Evolutionary conservation across 2,113 vertebrate genomes (phyloP), one percentile per base, ranked within the genome.

Genomic region (Lethenteron camtschaticum): DNA sequence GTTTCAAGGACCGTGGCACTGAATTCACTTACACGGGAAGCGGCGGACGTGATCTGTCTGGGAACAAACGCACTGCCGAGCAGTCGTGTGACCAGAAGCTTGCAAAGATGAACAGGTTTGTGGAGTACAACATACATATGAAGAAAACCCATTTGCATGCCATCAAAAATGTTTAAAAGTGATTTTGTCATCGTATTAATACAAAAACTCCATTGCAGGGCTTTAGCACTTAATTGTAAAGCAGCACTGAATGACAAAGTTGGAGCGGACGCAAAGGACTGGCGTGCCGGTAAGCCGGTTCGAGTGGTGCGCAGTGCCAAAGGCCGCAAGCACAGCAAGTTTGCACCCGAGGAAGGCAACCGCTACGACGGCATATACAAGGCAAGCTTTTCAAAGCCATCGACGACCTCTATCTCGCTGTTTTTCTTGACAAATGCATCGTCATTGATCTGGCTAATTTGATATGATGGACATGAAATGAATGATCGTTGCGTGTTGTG

Each of bases 31-130:
- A 99, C 72, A 99, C 94, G 0, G 94, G 94, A 8, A 97, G 90
- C 0, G 94, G 94, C 1, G 94, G 94, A 0, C 81, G 92, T 2
- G 94, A 99, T 75, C 85, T 99, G 2, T 96, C 90, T 0, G 94
- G 94, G 57, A 99, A 99, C 79, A 99, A 99, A 57, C 84, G 92
- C 56, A 99, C 94, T 1, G 94, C 94, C 0, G 92, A 95, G 58
- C 94, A 99, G 74, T 96, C 92, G 1, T 96, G 90, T 72, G 92
- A 99, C 69, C 94, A 99, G 75, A 99, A 96, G 69, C 88, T 99
- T 57, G 95, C 90, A 74, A 94, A 99, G 72, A 99, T 90, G 86
- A 99, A 99, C 82, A 83, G 91, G 92, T 96, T 3, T 1, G 80
- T 55, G 20, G 18, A 58, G 10, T 18, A 12, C n/a, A 70, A 11